Percentiles rank a stretch among this genome's conserved stretches.
Conservation (phyloP, 2,797 vertebrate genomes). For the Echeneis naucrates region DNA sequence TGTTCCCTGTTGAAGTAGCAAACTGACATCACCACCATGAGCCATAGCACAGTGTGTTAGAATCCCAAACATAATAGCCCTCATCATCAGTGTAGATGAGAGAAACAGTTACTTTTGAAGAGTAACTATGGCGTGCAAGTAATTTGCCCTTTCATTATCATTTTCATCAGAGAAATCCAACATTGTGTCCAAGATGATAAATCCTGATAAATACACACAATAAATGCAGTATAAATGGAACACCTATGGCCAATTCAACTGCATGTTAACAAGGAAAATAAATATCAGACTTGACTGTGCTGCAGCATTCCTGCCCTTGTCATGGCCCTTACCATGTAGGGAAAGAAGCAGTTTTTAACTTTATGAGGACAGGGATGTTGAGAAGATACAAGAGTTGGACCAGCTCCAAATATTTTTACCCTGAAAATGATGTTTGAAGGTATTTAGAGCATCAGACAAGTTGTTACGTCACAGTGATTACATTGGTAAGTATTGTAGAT, state of each 20-base stretch:
- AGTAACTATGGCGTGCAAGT: neutral
- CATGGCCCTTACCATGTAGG: conserved; percentile 70
- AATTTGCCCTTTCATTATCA: neutral
- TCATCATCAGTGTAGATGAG: conserved; percentile 9
- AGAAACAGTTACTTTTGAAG: neutral
- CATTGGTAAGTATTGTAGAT: conserved; percentile 2
- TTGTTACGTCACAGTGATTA: conserved; percentile 31
- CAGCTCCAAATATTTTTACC: conserved; percentile 44
- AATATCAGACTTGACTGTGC: conserved; percentile 39
- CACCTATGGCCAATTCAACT: conserved; percentile 2
- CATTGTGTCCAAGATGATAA: conserved; percentile 7
- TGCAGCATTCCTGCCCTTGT: conserved; percentile 42
- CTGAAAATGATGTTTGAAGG: conserved; percentile 23
- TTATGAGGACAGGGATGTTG: conserved; percentile 45
- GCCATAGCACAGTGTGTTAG: neutral
- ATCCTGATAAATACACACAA: conserved; percentile 3
- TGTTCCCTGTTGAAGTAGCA: neutral
- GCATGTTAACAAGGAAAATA: conserved; percentile 31
- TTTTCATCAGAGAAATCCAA: conserved; percentile 3
- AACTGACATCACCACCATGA: neutral
- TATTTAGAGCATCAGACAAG: conserved; percentile 41
- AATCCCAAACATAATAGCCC: neutral
- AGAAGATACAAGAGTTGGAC: conserved; percentile 54
- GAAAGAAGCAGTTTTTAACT: conserved; percentile 52
- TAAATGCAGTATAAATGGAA: neutral